Percentiles rank a stretch among this genome's conserved stretches.
These are phyloP conservation scores for Clarias laeviceps DNA, from an alignment of 2,797 vertebrate species.

Conservation along the genomic window DNA sequence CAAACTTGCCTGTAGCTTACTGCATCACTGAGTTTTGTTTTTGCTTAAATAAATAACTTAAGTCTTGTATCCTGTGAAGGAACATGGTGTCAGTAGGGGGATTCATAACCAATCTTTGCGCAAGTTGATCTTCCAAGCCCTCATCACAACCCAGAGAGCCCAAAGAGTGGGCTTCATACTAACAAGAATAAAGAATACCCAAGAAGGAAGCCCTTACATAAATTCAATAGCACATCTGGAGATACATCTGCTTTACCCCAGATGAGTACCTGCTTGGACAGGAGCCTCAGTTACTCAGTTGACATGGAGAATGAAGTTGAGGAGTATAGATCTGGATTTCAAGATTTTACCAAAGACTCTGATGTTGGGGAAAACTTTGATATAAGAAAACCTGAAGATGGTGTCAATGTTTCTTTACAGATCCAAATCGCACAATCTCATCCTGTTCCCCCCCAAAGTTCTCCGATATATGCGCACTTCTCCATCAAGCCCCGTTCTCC, in stretches of 20 bases:
- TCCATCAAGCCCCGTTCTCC: conserved; percentile 67
- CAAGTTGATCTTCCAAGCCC: conserved; percentile 31
- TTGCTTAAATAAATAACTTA: conserved; percentile 33
- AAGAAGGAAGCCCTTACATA: neutral
- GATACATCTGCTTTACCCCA: conserved; percentile 18
- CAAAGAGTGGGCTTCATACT: conserved; percentile 7
- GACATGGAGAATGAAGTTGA: conserved; percentile 60
- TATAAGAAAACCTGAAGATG: neutral
- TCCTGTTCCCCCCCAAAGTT: conserved; percentile 3
- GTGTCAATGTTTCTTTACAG: conserved; percentile 46
- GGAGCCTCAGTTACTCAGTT: conserved; percentile 59
- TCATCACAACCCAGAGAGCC: conserved; percentile 26
- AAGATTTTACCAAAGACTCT: conserved; percentile 47
- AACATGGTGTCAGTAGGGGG: conserved; percentile 43
- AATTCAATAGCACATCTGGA: conserved; percentile 11
- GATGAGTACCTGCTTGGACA: conserved; percentile 59
- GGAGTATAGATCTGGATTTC: conserved; percentile 42
- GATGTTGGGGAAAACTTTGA: conserved; percentile 43
- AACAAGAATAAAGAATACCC: neutral
- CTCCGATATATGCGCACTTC: conserved; percentile 58
- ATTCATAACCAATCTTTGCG: conserved; percentile 49
- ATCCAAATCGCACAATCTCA: conserved; percentile 37
- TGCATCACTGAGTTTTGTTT: neutral
- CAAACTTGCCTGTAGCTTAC: neutral
- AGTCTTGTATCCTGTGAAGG: conserved; percentile 48